Evolutionary conservation across 1,140 invertebrate genomes (phyloP).

Genomic region (Drosophila ohnishii): DNA sequence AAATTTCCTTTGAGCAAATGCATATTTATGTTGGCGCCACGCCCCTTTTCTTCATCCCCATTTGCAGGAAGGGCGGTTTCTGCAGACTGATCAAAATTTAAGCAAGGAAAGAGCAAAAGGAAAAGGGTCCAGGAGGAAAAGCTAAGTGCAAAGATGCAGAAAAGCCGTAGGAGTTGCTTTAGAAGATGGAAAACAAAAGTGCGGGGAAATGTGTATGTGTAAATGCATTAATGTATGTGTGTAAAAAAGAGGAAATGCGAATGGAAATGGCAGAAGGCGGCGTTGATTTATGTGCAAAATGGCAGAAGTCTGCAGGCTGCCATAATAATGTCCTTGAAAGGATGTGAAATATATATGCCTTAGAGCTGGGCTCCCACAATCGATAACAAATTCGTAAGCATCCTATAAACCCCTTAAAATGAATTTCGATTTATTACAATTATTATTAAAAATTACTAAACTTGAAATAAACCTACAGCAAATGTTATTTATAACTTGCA

Average conservation of each 20-base stretch:
- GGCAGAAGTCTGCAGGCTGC: slow-evolving; percentile 14
- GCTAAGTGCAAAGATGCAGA: slow-evolving; percentile 29
- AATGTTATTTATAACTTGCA: not conserved
- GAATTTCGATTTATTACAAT: not conserved
- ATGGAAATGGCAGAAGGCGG: slow-evolving; percentile 37
- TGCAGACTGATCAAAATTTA: slow-evolving; percentile 19
- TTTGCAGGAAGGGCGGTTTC: not conserved
- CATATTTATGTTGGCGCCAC: slow-evolving; percentile 36
- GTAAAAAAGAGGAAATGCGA: slow-evolving; percentile 9
- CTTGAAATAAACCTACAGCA: not conserved
- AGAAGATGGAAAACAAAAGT: slow-evolving; percentile 16
- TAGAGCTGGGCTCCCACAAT: not conserved
- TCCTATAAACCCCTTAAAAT: not conserved
- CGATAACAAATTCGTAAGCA: not conserved
- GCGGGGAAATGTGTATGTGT: not conserved
- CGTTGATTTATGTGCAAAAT: slow-evolving; percentile 63
- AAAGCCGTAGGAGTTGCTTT: slow-evolving; percentile 21
- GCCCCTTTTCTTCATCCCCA: slow-evolving; percentile 12
- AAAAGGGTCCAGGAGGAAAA: slow-evolving; percentile 7
- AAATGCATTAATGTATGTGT: not conserved
- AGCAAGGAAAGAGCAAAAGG: slow-evolving; percentile 3
- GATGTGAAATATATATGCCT: slow-evolving; percentile 16
- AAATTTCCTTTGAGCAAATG: slow-evolving; percentile 28
- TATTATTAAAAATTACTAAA: not conserved
- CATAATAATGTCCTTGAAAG: slow-evolving; percentile 67